Conservation (phyloP, 2,797 vertebrate genomes). For the Oreochromis mossambicus region DNA sequence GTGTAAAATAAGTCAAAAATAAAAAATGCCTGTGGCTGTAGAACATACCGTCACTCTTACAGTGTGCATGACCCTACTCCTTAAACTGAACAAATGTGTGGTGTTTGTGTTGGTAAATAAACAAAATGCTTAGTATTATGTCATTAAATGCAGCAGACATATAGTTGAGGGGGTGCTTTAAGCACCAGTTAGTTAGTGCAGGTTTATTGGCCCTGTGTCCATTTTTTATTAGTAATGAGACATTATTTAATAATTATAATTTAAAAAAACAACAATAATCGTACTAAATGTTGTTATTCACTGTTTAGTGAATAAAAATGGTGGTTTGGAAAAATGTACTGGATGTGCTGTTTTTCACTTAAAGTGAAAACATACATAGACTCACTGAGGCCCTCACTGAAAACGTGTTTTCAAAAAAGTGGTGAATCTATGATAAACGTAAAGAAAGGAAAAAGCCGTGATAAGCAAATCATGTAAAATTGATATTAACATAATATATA, state of each 20-base stretch:
- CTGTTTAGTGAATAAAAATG: not conserved
- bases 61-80: not conserved
- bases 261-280: not conserved
- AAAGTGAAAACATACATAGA: not conserved
- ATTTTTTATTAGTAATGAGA: not conserved
- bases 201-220: not conserved
- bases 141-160: not conserved
- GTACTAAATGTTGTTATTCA: not conserved
- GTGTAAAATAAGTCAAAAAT: slow-evolving; percentile 20
- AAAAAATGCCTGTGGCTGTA: not conserved
- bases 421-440: not conserved
- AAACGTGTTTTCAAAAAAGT: not conserved
- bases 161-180: not conserved
- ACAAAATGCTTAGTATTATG: not conserved
- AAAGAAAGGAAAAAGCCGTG: not conserved
- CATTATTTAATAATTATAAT: too few species aligned
- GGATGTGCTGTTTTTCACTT: too few species aligned
- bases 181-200: not conserved
- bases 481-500: too few species aligned
- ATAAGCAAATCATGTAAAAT: not conserved
- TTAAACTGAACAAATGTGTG: not conserved
- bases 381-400: not conserved
- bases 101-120: not conserved
- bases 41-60: not conserved
- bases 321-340: too few species aligned